Evolutionary conservation across 1,140 invertebrate genomes (phyloP).

Genomic region (Caerostris extrusa): DNA sequence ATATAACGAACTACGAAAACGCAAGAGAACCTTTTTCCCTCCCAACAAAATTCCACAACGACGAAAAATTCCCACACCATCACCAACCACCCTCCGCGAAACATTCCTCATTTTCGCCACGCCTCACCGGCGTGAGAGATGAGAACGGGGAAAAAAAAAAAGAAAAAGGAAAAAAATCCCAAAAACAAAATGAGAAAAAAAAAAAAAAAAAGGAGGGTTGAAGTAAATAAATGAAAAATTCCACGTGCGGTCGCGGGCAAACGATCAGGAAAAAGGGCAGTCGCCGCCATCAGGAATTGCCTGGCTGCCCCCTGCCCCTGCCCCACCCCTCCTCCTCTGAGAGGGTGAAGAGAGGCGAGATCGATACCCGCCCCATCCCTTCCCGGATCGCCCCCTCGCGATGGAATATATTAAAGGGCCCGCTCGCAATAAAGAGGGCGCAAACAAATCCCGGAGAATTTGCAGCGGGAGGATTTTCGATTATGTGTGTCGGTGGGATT

Average conservation of each 20-base stretch:
- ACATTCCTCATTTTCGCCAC: not conserved
- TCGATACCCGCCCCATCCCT: conserved; percentile 9
- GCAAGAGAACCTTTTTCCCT: not conserved
- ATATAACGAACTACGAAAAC: too few relatives aligned
- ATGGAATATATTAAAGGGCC: conserved; percentile 54
- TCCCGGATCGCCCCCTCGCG: conserved; percentile 3
- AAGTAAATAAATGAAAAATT: conserved; percentile 25
- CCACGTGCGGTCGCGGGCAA: conserved; percentile 13
- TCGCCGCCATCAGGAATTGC: conserved; percentile 4
- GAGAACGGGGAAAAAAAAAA: not conserved
- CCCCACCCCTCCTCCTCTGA: not conserved
- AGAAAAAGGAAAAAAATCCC: not conserved
- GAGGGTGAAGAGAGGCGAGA: not conserved
- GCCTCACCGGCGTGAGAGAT: not conserved
- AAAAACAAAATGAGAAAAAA: not conserved
- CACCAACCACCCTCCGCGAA: not conserved
- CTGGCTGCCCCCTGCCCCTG: not conserved
- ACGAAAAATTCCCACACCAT: not conserved
- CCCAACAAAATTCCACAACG: not conserved
- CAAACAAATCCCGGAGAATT: conserved; percentile 50
- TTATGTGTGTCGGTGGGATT: conserved; percentile 45
- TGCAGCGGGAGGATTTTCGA: conserved; percentile 45
- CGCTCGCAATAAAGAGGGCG: conserved; percentile 54
- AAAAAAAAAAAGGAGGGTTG: not conserved
- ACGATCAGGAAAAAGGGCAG: conserved; percentile 19